These are phyloP conservation scores for Boleophthalmus pectinirostris DNA, from an alignment of 2,113 vertebrate species.

Conservation along the genomic window DNA sequence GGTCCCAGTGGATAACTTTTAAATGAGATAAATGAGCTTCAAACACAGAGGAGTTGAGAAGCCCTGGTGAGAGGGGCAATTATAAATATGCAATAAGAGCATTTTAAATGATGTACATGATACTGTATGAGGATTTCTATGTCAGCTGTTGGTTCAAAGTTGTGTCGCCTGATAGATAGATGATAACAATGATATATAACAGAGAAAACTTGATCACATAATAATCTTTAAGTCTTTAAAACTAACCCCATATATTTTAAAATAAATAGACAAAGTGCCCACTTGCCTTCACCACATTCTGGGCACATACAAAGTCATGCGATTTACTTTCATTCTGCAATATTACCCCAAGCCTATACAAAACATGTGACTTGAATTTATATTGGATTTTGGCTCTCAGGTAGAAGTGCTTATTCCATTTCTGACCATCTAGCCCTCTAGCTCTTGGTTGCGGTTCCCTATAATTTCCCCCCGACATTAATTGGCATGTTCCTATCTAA, in stretches of 20 bases:
- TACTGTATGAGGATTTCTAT: not conserved
- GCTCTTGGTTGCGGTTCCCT: constrained; percentile 37
- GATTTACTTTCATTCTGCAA: not conserved
- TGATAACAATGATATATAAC: too few relatives aligned
- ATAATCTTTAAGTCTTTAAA: too few relatives aligned
- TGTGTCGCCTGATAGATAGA: too few relatives aligned
- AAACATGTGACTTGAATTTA: not conserved
- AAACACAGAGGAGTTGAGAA: constrained; percentile 12
- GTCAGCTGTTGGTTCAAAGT: too few relatives aligned
- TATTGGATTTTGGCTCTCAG: constrained; percentile 10
- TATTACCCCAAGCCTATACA: not conserved
- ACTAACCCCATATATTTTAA: not conserved
- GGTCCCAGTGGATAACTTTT: constrained; percentile 28
- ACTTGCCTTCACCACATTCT: not conserved
- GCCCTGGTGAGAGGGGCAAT: constrained; percentile 10
- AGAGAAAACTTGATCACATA: too few relatives aligned
- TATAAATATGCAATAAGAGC: not conserved
- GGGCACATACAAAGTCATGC: not conserved
- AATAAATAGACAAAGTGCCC: not conserved
- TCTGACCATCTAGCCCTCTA: constrained; percentile 37
- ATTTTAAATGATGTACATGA: not conserved
- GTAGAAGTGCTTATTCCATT: not conserved
- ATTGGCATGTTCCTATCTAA: constrained; percentile 68
- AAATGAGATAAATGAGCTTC: constrained; percentile 55
- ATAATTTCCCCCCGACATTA: constrained; percentile 60